A percentile compares a stretch with the other conserved stretches of the same genome.
Conservation (phyloP, 2,797 vertebrate species). For the Acipenser oxyrinchus region DNA sequence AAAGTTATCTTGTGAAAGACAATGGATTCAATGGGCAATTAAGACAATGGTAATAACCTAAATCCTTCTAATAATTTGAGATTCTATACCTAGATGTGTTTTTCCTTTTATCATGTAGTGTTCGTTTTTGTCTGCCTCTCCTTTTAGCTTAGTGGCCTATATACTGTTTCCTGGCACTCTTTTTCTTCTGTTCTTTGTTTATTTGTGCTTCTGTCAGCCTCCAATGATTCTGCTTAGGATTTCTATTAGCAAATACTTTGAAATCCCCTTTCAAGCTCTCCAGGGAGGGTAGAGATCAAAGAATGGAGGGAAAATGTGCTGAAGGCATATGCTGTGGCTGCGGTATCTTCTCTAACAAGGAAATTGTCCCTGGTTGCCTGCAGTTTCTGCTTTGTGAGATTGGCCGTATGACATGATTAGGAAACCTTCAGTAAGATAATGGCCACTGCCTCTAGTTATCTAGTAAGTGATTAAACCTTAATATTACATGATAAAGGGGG, state of each 20-base stretch:
- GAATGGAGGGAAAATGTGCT: not conserved
- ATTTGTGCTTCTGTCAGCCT: slow-evolving; percentile 8
- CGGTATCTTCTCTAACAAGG: slow-evolving; percentile 7
- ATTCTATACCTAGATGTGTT: too few relatives aligned
- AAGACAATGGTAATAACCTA: too few relatives aligned
- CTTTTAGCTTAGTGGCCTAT: not conserved
- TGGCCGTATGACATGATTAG: not conserved
- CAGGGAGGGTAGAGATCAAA: slow-evolving; percentile 1
- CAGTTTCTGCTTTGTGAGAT: not conserved
- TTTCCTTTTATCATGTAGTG: too few relatives aligned
- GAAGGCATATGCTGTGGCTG: not conserved
- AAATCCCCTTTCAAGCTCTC: slow-evolving; percentile 5
- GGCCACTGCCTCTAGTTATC: not conserved
- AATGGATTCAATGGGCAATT: too few relatives aligned
- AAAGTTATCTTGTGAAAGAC: too few relatives aligned
- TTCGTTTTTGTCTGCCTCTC: not conserved
- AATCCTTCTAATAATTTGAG: too few relatives aligned
- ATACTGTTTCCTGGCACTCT: not conserved
- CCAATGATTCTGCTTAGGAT: not conserved
- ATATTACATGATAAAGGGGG: too few relatives aligned
- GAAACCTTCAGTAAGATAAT: not conserved
- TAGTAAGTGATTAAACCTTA: not conserved
- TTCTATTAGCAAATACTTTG: slow-evolving; percentile 3
- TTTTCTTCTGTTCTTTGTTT: slow-evolving; percentile 3
- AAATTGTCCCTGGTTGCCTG: slow-evolving; percentile 1